Percentiles rank a stretch among this genome's conserved stretches.
Conservation (phyloP, 1,140 invertebrate genomes). For the Sarcophaga peregrina region DNA sequence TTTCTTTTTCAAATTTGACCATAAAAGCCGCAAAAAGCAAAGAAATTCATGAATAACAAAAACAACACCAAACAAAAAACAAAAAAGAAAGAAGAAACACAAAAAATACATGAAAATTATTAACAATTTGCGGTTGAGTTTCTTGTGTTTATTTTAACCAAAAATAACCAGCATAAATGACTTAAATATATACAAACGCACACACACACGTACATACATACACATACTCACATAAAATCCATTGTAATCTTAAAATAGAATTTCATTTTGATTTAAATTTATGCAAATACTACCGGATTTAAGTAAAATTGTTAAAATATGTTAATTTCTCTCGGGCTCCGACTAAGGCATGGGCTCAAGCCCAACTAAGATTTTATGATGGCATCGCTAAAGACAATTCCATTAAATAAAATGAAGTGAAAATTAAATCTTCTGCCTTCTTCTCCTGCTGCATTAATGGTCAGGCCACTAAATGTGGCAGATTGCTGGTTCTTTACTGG, state of each 20-base stretch:
- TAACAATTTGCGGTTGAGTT: slow-evolving; percentile 22
- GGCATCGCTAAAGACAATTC: not conserved
- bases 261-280: not conserved
- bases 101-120: not conserved
- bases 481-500: not conserved
- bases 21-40: slow-evolving; percentile 1
- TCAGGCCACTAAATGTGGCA: slow-evolving; percentile 34
- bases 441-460: slow-evolving; percentile 2
- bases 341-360: not conserved
- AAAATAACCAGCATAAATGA: not conserved
- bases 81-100: not conserved
- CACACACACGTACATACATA: not conserved
- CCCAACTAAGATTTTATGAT: not conserved
- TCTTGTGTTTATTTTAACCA: slow-evolving; percentile 15
- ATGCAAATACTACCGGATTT: slow-evolving; percentile 44
- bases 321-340: slow-evolving; percentile 42
- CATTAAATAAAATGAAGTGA: slow-evolving; percentile 47
- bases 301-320: slow-evolving; percentile 47
- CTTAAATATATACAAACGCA: not conserved
- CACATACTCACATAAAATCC: not conserved
- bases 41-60: slow-evolving; percentile 3
- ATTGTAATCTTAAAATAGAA: not conserved
- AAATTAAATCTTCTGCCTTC: slow-evolving; percentile 44
- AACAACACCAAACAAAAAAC: no score
- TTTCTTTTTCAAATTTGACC: not conserved